These are phyloP conservation scores for Arge pagana DNA, from an alignment of 2,888 invertebrate species.

Conservation along the genomic window DNA sequence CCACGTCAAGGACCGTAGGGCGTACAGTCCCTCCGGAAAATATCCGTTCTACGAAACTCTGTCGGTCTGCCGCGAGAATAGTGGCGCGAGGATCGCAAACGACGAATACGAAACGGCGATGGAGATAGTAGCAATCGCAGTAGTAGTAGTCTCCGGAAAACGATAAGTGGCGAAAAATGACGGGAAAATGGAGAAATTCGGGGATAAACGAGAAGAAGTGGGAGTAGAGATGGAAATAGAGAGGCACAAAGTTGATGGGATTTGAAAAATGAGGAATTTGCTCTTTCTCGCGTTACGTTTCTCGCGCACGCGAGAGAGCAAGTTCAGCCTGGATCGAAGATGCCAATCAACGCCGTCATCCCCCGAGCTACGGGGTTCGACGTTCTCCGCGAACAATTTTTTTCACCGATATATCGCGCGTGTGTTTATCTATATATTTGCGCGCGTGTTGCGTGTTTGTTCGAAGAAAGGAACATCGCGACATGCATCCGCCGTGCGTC, in stretches of 20 bases:
- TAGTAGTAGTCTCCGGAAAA: too few species aligned
- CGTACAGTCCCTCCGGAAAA: slow-evolving; percentile 14
- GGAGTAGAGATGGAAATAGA: background rate
- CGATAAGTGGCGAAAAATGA: background rate
- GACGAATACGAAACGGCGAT: background rate
- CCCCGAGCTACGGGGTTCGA: too few species aligned
- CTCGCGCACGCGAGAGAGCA: too few species aligned
- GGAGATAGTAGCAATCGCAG: background rate
- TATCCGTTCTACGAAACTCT: background rate
- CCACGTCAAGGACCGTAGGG: slow-evolving; percentile 21
- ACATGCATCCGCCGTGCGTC: too few species aligned
- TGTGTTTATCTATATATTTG: too few species aligned
- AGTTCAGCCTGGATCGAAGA: too few species aligned
- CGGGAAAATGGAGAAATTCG: background rate
- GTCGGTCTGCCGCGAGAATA: slow-evolving; percentile 9
- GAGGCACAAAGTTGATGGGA: background rate
- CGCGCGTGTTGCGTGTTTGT: too few species aligned
- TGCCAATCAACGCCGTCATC: too few species aligned
- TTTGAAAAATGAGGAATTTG: too few species aligned
- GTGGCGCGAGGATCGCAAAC: slow-evolving; percentile 17
- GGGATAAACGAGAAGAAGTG: background rate
- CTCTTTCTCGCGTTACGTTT: too few species aligned
- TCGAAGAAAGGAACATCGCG: background rate
- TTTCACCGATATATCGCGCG: too few species aligned
- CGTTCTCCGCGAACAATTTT: too few species aligned